Evolutionary conservation across 2,797 vertebrate species (phyloP).

Genomic region (Sebastes steindachneri): DNA sequence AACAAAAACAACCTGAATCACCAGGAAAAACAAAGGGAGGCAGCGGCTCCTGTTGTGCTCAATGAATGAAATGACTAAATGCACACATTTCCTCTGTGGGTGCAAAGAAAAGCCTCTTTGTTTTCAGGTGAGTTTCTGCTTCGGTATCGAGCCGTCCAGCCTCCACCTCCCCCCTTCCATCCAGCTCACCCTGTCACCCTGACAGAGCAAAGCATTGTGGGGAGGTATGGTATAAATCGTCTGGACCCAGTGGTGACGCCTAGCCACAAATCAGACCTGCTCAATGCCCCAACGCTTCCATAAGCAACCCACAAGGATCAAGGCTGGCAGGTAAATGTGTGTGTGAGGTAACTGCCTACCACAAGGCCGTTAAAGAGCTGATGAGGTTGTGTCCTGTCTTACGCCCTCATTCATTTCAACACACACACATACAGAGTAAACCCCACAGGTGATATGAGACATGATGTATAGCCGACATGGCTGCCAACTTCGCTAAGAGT

Average conservation of each 20-base stretch:
- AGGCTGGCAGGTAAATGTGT: constrained; percentile 36
- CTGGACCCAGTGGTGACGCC: constrained; percentile 20
- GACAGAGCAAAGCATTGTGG: constrained; percentile 60
- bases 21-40: constrained; percentile 39
- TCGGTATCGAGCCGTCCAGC: constrained; percentile 57
- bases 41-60: constrained; percentile 14
- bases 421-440: constrained; percentile 18
- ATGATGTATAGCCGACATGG: not conserved
- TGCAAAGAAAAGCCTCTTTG: constrained; percentile 70
- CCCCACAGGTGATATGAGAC: constrained; percentile 3
- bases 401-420: not conserved
- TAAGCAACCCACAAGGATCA: constrained; percentile 39
- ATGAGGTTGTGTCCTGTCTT: constrained; percentile 18
- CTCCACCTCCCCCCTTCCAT: not conserved
- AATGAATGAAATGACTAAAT: constrained; percentile 51
- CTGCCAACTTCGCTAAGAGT: not conserved
- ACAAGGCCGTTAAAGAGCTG: constrained; percentile 22
- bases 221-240: constrained; percentile 42
- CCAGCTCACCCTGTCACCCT: constrained; percentile 12
- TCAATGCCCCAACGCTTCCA: constrained; percentile 20
- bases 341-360: not conserved
- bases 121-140: constrained; percentile 78
- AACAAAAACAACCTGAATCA: constrained; percentile 37
- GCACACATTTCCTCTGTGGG: constrained; percentile 56
- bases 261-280: constrained; percentile 62